Base-by-base conservation (phyloP, 2,797 vertebrate genomes). In the Distichodus sexfasciatus region DNA sequence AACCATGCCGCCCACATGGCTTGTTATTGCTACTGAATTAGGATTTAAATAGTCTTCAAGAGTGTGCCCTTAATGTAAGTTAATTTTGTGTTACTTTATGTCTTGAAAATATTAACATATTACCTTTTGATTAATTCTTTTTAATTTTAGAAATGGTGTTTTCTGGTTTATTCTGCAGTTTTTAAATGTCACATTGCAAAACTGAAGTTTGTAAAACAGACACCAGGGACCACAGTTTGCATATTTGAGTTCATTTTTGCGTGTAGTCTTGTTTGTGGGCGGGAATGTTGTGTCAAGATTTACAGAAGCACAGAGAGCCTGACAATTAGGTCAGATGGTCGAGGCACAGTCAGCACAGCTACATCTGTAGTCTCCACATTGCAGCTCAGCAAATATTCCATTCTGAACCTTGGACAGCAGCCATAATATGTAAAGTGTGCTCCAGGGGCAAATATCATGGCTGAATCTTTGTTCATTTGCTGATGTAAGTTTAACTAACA, bases 351-450 rank as follows among this genome's bases (percentile, higher is more conserved):
- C 55, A 15, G 14, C 36, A n/a, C 3, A 9, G 36, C 3, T 17
- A 55, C 51, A 29, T 35, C 51, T 38, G 33, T 19, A 36, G 31
- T 38, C 53, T 38, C 31, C 2, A 1, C 53, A 11, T 10, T 21
- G 53, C 33, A 57, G 31, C 19, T 57, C 53, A 57, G 53, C 31
- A 24, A 36, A 57, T 57, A 23, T 38, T 57, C 19, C 3, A 33
- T 12, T 54, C 33, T 38, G 54, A 21, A 58, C 33, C 54, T 38
- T 33, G 28, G 29, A 54, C 28, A 57, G 53, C 33, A 24, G 53
- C 31, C 33, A n/a, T 23, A n/a, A 38, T 7, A 23, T 23, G 53
- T 40, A 58, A 38, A 58, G 6, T 26, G 35, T 24, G 54, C 35
- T 58, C 36, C 43, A 31, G 29, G 6, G 17, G 19, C 26, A 31